Evolutionary conservation across 2,797 vertebrate species (phyloP).

Genomic region (Chloroceryle inda): DNA sequence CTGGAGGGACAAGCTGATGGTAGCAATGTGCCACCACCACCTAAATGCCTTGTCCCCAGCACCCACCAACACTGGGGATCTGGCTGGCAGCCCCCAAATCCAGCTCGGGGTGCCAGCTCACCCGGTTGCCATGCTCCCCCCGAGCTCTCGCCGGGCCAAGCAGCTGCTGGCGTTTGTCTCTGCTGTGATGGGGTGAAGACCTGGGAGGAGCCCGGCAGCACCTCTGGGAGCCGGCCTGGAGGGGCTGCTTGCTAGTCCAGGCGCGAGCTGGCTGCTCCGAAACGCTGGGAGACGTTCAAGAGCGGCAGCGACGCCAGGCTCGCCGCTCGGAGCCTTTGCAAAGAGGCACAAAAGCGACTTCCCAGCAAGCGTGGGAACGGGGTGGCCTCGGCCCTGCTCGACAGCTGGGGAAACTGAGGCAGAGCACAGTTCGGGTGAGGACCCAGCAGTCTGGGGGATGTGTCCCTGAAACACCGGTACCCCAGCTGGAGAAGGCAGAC

Average conservation of each 20-base stretch:
- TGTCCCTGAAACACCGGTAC: accelerated
- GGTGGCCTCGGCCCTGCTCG: accelerated
- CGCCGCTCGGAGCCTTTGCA: not conserved
- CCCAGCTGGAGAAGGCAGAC: not conserved
- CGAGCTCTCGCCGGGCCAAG: accelerated
- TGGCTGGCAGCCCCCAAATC: accelerated
- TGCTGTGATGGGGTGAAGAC: not conserved
- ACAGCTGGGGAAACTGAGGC: slow-evolving; percentile 10
- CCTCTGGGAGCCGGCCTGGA: not conserved
- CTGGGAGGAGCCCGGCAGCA: not conserved
- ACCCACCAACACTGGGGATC: not conserved
- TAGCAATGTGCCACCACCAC: not conserved
- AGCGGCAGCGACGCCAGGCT: not conserved
- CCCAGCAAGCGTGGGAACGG: not conserved
- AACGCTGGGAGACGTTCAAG: not conserved
- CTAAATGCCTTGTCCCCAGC: not conserved
- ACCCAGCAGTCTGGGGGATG: accelerated
- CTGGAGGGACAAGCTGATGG: not conserved
- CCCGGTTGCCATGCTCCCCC: not conserved
- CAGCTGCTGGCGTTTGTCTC: not conserved
- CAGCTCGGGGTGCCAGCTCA: not conserved
- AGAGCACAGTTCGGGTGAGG: accelerated
- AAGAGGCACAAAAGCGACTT: not conserved
- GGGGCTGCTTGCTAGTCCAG: not conserved
- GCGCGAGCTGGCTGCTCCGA: accelerated